A percentile compares a stretch with the other conserved stretches of the same genome.
Evolutionary conservation across 2,888 invertebrate species (phyloP).

Genomic region (Antheraea assamensis): DNA sequence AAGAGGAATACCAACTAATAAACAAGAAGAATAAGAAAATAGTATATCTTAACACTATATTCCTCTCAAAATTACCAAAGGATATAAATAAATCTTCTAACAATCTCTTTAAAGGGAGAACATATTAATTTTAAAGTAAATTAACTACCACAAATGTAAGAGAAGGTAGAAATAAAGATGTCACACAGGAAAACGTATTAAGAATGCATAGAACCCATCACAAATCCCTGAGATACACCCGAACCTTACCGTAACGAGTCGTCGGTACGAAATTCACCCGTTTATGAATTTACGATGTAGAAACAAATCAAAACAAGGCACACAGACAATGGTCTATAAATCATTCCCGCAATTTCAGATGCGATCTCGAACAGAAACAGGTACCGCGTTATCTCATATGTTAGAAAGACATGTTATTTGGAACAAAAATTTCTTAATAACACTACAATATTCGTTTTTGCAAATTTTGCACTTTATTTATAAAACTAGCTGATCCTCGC

Average conservation of each 20-base stretch:
- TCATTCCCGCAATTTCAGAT: constrained; percentile 70
- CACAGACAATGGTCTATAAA: constrained; percentile 66
- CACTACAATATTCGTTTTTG: constrained; percentile 6
- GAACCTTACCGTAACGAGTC: constrained; percentile 12
- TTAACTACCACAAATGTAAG: not conserved
- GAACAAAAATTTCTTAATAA: constrained; percentile 35
- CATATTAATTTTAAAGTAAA: not conserved
- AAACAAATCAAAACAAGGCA: constrained; percentile 69
- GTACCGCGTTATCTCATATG: constrained; percentile 46
- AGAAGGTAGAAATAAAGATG: not conserved
- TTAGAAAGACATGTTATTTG: constrained; percentile 42
- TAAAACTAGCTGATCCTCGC: too few relatives aligned
- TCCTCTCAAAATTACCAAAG: not conserved
- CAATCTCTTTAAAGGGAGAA: not conserved
- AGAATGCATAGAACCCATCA: constrained; percentile 11
- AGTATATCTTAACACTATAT: not conserved
- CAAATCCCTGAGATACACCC: constrained; percentile 13
- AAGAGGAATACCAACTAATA: not conserved
- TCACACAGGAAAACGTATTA: constrained; percentile 4
- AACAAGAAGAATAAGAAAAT: not conserved
- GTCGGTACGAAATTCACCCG: constrained; percentile 30
- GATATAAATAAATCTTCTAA: not conserved
- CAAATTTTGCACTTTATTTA: not conserved
- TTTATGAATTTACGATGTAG: constrained; percentile 52
- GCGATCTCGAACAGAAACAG: constrained; percentile 63